Percentiles rank a stretch among this genome's conserved stretches.
Evolutionary conservation across 2,797 vertebrate genomes (phyloP).

Genomic region (Aulostomus chinensis): DNA sequence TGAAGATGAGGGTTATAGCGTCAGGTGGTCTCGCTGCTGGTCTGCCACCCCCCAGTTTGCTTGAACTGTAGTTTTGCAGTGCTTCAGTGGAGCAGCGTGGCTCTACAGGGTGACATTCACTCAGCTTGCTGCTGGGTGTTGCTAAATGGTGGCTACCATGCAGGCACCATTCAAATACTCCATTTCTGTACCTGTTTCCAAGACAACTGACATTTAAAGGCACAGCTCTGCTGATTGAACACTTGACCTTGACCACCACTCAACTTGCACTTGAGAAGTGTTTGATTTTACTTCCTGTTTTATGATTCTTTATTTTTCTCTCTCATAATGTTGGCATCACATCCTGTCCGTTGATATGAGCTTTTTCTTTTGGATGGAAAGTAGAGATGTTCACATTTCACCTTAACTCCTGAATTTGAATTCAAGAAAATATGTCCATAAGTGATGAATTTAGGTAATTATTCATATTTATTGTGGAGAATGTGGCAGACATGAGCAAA

Average conservation of each 20-base stretch:
- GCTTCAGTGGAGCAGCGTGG: constrained; percentile 40
- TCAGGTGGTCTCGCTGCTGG: constrained; percentile 38
- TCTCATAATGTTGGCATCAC: too few relatives aligned
- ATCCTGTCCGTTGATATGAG: too few relatives aligned
- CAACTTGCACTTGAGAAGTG: not conserved
- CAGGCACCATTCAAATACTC: constrained; percentile 44
- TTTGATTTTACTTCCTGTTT: too few relatives aligned
- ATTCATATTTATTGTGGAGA: constrained; percentile 35
- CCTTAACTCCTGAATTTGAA: constrained; percentile 3
- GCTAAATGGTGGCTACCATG: constrained; percentile 48
- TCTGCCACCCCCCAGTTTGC: constrained; percentile 29
- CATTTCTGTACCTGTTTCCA: constrained; percentile 71
- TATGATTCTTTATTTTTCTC: too few relatives aligned
- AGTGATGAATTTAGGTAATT: constrained; percentile 32
- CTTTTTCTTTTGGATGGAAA: not conserved
- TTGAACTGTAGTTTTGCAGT: constrained; percentile 42
- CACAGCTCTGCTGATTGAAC: constrained; percentile 54
- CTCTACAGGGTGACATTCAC: constrained; percentile 43
- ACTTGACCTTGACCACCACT: constrained; percentile 59
- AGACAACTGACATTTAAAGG: constrained; percentile 72
- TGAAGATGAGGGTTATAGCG: constrained; percentile 30
- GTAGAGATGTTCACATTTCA: constrained; percentile 4
- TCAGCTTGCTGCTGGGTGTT: constrained; percentile 28
- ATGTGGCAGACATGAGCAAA: constrained; percentile 33
- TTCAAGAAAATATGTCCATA: constrained; percentile 17